These are phyloP conservation scores for Brotula barbata DNA, from an alignment of 2,797 vertebrate genomes.

Conservation along the genomic window DNA sequence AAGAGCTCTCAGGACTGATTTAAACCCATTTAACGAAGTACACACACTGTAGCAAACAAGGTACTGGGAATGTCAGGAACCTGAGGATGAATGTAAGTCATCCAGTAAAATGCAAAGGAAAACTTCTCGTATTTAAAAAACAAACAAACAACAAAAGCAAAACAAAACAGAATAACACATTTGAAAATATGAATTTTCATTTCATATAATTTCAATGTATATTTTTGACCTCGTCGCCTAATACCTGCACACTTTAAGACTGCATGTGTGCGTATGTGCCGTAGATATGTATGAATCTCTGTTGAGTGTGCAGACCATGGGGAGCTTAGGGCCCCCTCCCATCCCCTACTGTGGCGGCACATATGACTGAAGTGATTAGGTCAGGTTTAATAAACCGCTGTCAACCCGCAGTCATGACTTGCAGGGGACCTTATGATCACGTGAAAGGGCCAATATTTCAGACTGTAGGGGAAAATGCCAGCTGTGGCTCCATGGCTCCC, in stretches of 20 bases:
- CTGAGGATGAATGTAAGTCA: background rate
- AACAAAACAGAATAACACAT: too few species aligned
- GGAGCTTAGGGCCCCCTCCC: constrained; percentile 5
- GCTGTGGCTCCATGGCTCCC: constrained; percentile 26
- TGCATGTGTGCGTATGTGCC: background rate
- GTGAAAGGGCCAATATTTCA: constrained; percentile 64
- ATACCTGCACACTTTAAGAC: background rate
- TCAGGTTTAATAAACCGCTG: constrained; percentile 55
- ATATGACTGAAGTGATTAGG: constrained; percentile 53
- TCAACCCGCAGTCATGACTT: constrained; percentile 52
- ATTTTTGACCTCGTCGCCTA: too few species aligned
- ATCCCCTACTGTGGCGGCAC: constrained; percentile 29
- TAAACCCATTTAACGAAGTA: constrained; percentile 4
- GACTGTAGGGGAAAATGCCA: constrained; percentile 17
- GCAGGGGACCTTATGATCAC: constrained; percentile 58
- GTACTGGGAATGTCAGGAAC: constrained; percentile 16
- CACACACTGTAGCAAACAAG: background rate
- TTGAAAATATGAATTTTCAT: too few species aligned
- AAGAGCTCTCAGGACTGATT: constrained; percentile 24
- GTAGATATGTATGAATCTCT: constrained; percentile 19
- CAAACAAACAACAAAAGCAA: too few species aligned
- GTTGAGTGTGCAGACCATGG: constrained; percentile 9
- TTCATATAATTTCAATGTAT: too few species aligned
- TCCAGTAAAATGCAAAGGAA: too few species aligned
- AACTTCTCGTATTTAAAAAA: too few species aligned